Evolutionary conservation across 2,888 invertebrate genomes (phyloP).

Genomic region (Dolichopus griseipennis): DNA sequence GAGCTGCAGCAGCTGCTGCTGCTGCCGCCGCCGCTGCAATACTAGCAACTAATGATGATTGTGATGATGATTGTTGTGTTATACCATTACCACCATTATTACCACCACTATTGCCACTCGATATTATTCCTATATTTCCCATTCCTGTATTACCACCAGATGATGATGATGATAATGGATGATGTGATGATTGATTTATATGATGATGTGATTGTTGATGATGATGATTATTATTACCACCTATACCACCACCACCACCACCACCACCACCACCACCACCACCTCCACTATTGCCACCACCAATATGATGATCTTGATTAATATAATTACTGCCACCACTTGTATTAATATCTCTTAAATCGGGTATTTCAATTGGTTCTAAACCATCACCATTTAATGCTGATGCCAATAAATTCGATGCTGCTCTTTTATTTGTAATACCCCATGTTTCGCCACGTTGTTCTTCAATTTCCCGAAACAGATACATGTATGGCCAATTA

Average conservation of each 20-base stretch:
- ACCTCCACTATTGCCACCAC: no score
- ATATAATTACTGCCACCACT: not conserved
- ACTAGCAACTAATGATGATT: not conserved
- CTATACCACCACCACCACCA: not conserved
- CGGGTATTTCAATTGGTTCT: slow-evolving; percentile 1
- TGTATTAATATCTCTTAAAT: not conserved
- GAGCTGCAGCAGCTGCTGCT: not conserved
- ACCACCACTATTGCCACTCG: not conserved
- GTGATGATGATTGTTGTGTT: not conserved
- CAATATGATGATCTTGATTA: no score
- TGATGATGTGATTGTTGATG: not conserved
- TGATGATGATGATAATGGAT: not conserved
- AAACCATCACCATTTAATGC: slow-evolving; percentile 2
- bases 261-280: not conserved
- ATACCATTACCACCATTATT: not conserved
- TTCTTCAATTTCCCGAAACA: slow-evolving; percentile 42
- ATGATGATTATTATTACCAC: no score
- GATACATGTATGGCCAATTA: slow-evolving; percentile 42
- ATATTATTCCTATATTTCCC: not conserved
- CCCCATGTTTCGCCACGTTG: slow-evolving; percentile 43
- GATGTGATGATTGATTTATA: not conserved
- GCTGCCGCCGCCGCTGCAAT: not conserved
- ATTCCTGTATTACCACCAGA: not conserved
- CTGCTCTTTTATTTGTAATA: slow-evolving; percentile 32
- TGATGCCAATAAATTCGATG: slow-evolving; percentile 7